These are phyloP conservation scores for Coelinius sp. DNA, from an alignment of 2,888 invertebrate genomes.

Conservation along the genomic window DNA sequence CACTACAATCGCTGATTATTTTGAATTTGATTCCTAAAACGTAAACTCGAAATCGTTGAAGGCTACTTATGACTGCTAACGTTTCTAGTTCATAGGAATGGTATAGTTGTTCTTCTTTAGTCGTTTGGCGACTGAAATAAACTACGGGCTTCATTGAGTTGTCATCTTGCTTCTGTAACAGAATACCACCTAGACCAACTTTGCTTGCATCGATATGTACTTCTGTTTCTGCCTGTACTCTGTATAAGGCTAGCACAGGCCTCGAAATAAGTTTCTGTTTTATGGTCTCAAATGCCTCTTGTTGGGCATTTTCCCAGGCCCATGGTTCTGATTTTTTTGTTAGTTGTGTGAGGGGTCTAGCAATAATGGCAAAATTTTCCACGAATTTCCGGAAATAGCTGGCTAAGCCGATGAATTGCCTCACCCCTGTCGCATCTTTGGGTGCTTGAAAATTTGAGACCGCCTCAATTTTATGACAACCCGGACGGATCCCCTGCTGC, in stretches of 20 bases:
- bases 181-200: not conserved
- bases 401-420: slow-evolving; percentile 57
- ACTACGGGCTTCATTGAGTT: not conserved
- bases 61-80: not conserved
- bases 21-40: not conserved
- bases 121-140: not conserved
- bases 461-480: slow-evolving; percentile 50
- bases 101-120: not conserved
- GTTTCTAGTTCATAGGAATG: not conserved
- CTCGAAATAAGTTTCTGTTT: slow-evolving; percentile 28
- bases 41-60: not conserved
- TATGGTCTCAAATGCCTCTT: slow-evolving; percentile 26
- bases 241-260: slow-evolving; percentile 42
- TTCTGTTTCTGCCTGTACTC: slow-evolving; percentile 37
- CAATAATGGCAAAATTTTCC: slow-evolving; percentile 45
- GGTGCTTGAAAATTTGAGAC: slow-evolving; percentile 57
- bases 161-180: not conserved
- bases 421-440: slow-evolving; percentile 49
- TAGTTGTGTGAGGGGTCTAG: slow-evolving; percentile 44
- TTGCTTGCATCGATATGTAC: slow-evolving; percentile 41
- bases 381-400: slow-evolving; percentile 55
- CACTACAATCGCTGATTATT: not conserved
- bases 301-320: slow-evolving; percentile 35
- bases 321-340: slow-evolving; percentile 30
- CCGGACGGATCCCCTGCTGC: slow-evolving; percentile 53